Evolutionary conservation across 2,113 vertebrate genomes (phyloP), one percentile per base, ranked within the genome.

Genomic region (Apistogramma diplotaenia): DNA sequence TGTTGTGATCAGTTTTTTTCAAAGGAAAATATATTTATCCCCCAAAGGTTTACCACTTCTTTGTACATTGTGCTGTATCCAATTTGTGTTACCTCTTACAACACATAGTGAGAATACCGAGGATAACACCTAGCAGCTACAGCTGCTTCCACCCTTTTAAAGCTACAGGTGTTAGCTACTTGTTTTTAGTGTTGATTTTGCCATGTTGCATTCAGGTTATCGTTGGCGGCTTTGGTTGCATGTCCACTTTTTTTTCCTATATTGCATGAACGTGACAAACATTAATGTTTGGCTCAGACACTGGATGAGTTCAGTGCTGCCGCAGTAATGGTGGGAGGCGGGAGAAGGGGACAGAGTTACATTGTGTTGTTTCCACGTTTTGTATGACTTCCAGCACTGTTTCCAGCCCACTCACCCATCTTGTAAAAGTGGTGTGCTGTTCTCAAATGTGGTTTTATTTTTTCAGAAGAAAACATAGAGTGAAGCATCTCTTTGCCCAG

Each of bases 281-380:
- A 59, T 19, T 18, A 65, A 33, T 19, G 49, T 21, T 19, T 59
- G 58, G 54, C 73, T 83, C 16, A 21, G 46, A 65, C 49, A 27
- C 18, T 43, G 40, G 46, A 51, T 82, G 33, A 53, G 33, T 21
- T 76, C 35, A 58, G 27, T 70, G 51, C 35, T 62, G 62, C 43
- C 19, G 25, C 16, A 49, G 62, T 18, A 5, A 6, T 72, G 70
- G 79, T 74, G 77, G 54, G 55, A 81, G 37, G 73, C 53, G 40
- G 65, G 7, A 51, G 37, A 57, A 62, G 31, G 29, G 21, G 55
- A 85, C 85, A 87, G 74, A 56, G 79, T 70, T 56, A 54, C 76
- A 87, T 71, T 90, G 86, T 87, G 33, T n/a, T 49, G 43, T 70
- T 51, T 81, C 62, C 51, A 86, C 76, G 79, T 85, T 88, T 77